Evolutionary conservation across 2,888 invertebrate genomes (phyloP), one percentile per base, ranked within the genome.

Genomic region (Rutpela maculata): DNA sequence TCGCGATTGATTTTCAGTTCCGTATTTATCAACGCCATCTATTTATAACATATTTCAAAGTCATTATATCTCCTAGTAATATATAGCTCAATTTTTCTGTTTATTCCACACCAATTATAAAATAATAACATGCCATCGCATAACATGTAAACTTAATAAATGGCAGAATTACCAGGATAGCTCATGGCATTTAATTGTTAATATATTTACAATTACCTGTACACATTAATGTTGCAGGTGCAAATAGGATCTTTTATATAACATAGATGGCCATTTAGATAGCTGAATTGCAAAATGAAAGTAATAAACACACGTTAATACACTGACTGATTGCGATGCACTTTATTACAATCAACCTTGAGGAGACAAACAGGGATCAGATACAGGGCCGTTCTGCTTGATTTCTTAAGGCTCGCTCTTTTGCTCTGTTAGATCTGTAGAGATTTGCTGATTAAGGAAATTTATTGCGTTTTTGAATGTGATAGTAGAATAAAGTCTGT

Each of bases 221-320:
- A 50, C 70, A 17, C 15, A 50, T 43, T 59, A 35, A n/a, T n/a
- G 19, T 56, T 35, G 69, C 69, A 69, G 70, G 43, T 70, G 70
- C 70, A 60, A 22, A 31, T 19, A 38, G 26, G 15, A 50, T 19
- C 38, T n/a, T 50, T 70, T 43, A 38, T 35, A 31, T 59, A 69
- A 35, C 69, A 38, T 22, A 70, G 70, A 60, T 60, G 50, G 70
- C 43, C 60, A 70, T 70, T 60, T 43, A 59, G 60, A 70, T 70
- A 70, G 50, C 19, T 38, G 60, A 17, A 15, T 43, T 7, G 70
- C 62, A 38, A 69, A 59, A 69, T 12, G 38, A 69, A 59, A 38
- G 57, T 59, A 59, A 69, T 12, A 26, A 15, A 50, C 60, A 18
- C 43, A 50, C 69, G 57, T 12, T n/a, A 15, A 50, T 70, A 15